Conservation (phyloP, 2,113 vertebrate genomes). For the Pseudolaguvia tuberculata region DNA sequence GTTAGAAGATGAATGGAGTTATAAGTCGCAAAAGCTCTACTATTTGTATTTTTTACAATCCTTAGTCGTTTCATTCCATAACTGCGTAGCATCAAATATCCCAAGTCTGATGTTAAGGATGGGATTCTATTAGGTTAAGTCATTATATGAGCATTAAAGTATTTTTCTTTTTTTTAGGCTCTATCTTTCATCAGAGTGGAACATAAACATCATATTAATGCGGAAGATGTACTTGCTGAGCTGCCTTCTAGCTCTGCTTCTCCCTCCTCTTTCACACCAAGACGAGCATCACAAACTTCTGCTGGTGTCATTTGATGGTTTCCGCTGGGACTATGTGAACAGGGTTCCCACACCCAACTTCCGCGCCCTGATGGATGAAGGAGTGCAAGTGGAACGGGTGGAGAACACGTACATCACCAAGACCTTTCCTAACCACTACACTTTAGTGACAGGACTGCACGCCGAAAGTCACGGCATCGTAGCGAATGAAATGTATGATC, state of each 20-base stretch:
- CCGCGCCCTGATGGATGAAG: conserved; percentile 73
- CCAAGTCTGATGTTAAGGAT: background rate
- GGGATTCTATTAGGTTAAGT: background rate
- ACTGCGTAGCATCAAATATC: background rate
- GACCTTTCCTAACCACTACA: conserved; percentile 96
- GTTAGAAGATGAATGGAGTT: too few relatives aligned
- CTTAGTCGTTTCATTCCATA: background rate
- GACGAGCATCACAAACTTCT: conserved; percentile 63
- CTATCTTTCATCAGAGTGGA: conserved; percentile 14
- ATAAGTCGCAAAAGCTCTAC: background rate
- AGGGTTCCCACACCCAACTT: conserved; percentile 84
- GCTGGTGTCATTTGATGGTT: conserved; percentile 93
- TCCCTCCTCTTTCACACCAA: conserved; percentile 29
- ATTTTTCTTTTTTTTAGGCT: conserved; percentile 25
- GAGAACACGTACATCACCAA: conserved; percentile 89
- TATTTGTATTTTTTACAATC: background rate
- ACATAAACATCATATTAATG: conserved; percentile 27
- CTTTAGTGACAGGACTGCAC: conserved; percentile 89
- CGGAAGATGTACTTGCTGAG: conserved; percentile 36
- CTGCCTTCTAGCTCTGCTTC: conserved; percentile 33
- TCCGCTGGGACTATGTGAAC: conserved; percentile 88
- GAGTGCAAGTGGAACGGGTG: conserved; percentile 83
- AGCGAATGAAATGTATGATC: conserved; percentile 88
- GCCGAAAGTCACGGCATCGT: conserved; percentile 92
- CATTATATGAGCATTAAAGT: background rate